Base-by-base conservation (phyloP, 1,140 invertebrate genomes). In the Zaprionus lachaisei region DNA sequence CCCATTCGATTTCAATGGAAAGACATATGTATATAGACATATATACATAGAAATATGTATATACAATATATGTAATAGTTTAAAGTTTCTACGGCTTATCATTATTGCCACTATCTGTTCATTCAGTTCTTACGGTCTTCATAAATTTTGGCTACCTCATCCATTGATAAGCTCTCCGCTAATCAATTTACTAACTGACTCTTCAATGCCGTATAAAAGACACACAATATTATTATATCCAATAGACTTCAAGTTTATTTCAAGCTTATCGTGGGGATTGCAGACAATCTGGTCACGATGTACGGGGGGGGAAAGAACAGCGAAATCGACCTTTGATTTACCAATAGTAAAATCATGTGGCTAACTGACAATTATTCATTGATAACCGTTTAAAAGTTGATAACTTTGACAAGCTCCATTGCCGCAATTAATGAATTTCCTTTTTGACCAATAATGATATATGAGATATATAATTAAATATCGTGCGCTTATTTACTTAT, bases 351-450 rank as follows among this genome's bases (percentile, higher is more conserved):
- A 79, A 66, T 66, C 61, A 61, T 22, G 56, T 37, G 54, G 54
- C 17, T 9, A 38, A 44, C 44, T 44, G 65, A 47, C 24, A 54
- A 69, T 37, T 69, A 61, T 60, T 28, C 31, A 38, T 44, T 66
- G 56, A 70, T 65, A 65, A 44, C 38, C 20, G 2, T 20, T 34
- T 62, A 54, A 44, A 38, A 14, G 1, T 34, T 34, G 69, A 87
- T 87, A 86, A 66, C 83, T 83, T 80, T 80, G 83, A 77, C 80
- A 86, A 69, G 34, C 34, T 63, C 51, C 77, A 66, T 62, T 61
- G 83, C 73, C 84, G 72, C 72, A 86, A 74, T 80, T 86, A 87
- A 86, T 86, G 77, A 83, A 68, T 72, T 80, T 77, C 58, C 28
- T 66, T 62, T 64, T 81, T 34, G 49, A 70, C 81, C 60, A 58